Base-by-base conservation (phyloP, 2,113 vertebrate genomes). In the Plectropomus leopardus region DNA sequence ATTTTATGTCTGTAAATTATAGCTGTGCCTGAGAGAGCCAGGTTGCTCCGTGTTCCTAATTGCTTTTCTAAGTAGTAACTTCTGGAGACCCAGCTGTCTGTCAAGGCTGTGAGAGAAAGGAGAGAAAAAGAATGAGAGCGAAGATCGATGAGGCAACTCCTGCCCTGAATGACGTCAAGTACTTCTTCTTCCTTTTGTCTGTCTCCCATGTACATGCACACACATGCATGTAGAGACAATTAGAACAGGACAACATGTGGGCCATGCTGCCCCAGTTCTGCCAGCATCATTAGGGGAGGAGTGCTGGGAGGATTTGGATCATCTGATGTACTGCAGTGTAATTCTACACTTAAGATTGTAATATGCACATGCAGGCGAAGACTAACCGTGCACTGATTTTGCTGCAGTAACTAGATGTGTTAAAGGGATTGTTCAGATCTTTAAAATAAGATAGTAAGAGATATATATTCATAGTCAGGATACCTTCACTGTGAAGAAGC, bases 191-290 rank as follows among this genome's bases (percentile, higher is more conserved):
- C 28, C 13, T 65, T 10, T n/a, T 40, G 7, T 36, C 45, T 28
- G 54, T 54, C 48, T 70, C 32, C 45, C 9, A 61, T 79, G 75
- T 75, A 51, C 54, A 24, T 30, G 26, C 58, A 47, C 40, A 51
- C 53, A 64, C 13, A 48, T 60, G 50, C 58, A 65, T 0, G 6
- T 58, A 32, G 45, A 60, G 59, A 45, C 34, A 63, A 68, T 32
- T 21, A 48, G 21, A 61, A 21, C 44, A 34, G 72, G 65, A 23
- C 55, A 57, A 32, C 77, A 79, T 73, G 16, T 75, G 54, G 82
- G 66, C 36, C 72, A 59, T n/a, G 45, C 24, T 77, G 50, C 50
- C 66, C 78, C 55, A 69, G 58, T 72, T 82, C 65, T 78, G 72
- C 53, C 42, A 67, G 0, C 32, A 63, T 34, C 50, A 63, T 57